These are phyloP conservation scores for Agrilus planipennis DNA, from an alignment of 1,140 invertebrate genomes.

Conservation along the genomic window DNA sequence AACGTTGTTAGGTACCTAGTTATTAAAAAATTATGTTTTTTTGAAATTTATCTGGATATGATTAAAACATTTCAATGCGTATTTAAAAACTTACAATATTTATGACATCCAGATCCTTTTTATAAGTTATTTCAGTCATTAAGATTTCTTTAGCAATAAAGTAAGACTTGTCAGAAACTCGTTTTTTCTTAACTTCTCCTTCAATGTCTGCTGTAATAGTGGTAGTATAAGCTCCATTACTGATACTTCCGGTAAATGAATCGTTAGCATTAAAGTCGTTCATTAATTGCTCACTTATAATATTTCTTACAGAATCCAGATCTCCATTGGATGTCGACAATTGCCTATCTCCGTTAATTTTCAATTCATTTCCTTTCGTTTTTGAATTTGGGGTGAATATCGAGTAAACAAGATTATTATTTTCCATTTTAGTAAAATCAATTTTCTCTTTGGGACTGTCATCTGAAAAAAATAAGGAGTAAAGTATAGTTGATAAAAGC, in stretches of 20 bases:
- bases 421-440: too few species aligned
- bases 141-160: conserved; percentile 89
- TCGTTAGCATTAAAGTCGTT: conserved; percentile 25
- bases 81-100: conserved; percentile 55
- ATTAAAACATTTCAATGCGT: conserved; percentile 4
- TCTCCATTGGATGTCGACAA: conserved; percentile 15
- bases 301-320: conserved; percentile 18
- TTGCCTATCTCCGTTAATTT: too few species aligned
- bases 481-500: too few species aligned
- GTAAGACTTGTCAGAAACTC: conserved; percentile 62
- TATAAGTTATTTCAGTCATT: conserved; percentile 93
- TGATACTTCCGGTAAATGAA: conserved; percentile 9
- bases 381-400: conserved; percentile 22
- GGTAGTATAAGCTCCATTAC: conserved; percentile 11
- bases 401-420: conserved; percentile 25
- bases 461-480: too few species aligned
- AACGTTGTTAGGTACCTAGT: too few species aligned
- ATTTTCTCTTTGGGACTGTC: too few species aligned
- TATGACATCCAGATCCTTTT: conserved; percentile 86
- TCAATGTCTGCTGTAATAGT: conserved; percentile 26
- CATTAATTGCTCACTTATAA: conserved; percentile 25
- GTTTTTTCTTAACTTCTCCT: conserved; percentile 28
- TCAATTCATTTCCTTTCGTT: conserved; percentile 15
- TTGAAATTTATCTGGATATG: background rate
- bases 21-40: too few species aligned